Base-by-base conservation (phyloP, 2,797 vertebrate genomes). In the Myotis daubentonii region DNA sequence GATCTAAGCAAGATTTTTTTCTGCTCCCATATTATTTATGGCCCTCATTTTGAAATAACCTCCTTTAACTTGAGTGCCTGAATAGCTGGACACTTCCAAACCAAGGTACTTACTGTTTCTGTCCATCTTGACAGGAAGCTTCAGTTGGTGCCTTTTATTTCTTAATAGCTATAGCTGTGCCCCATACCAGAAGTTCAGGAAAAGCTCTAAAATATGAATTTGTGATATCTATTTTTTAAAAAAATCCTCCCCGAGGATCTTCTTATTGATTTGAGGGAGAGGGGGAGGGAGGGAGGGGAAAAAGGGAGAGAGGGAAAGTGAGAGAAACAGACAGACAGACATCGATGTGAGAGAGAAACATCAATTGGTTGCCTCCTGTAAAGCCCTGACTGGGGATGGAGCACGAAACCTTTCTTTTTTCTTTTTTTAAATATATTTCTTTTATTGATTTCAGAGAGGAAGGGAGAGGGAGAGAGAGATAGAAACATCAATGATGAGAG, bases 21-120 rank as follows among this genome's bases (percentile, higher is more conserved):
- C 36, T 66, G 4, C 22, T 70, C 10, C 9, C 19, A 22, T 20
- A 62, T 89, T 87, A 89, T 83, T 91, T 28, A 86, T 70, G 13
- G 28, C 13, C 65, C 36, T 91, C 4, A 8, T 70, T 95, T 95
- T 91, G 44, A 86, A 93, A 70, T 95, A 62, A 72, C 7, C 6
- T 84, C 12, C 30, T 75, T 49, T 25, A 12, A 25, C 33, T 83
- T 49, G 20, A 1, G 65, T 8, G 8, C 13, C 17, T 55, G 30
- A 79, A 17, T 47, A 68, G 36, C 47, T 47, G 2, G 76, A 75
- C 1, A 82, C 7, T 83, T 93, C 28, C 84, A 65, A 12, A 15
- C 20, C 38, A 33, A 70, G 49, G 23, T 80, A 6, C 10, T 44
- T 91, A 3, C n/a, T 36, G 0, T 89, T 71, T 84, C 57, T 94